Base-by-base conservation (phyloP, 2,888 invertebrate genomes). In the Pinctada fucata region DNA sequence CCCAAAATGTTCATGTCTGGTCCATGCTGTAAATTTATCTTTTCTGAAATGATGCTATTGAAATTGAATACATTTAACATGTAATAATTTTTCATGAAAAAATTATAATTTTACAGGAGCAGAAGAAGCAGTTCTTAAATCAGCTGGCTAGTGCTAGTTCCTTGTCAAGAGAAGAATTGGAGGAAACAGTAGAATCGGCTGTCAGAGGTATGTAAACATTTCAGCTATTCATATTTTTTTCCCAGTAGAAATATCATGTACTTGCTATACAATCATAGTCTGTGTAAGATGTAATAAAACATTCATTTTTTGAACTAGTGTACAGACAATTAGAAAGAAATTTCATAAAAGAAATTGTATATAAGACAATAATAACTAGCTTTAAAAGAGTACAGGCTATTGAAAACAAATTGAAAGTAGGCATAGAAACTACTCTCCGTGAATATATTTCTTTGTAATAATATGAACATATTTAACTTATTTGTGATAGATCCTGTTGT, bases 131-230 rank as follows among this genome's bases (percentile, higher is more conserved):
- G 48, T 88, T 91, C 78, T 80, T 92, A 76, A 86, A 85, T 2
- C 89, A 91, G 76, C 81, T 92, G 63, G 91, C 91, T 4, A 88
- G 88, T 10, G 86, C 90, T 5, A 89, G 88, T 76, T 86, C 89
- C 16, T 77, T 91, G 79, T 88, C 90, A 6, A 83, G 84, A 48
- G 72, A 81, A 45, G 91, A 92, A 8, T 79, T 91, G 58, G 83
- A 87, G 65, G 84, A 89, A 48, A 85, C 88, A 4, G 87, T 90
- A 3, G 83, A 88, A 52, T 82, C 82, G 63, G 87, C 89, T 48
- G 87, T 85, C 3, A 78, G 78, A 70, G 86, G 88, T 88, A 74
- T 74, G 52, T 58, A 49, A 31, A 70, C 47, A 13, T 64, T 71
- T 51, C 13, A 16, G 58, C 51, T 70, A 31, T 50, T 65, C 31